Conservation (phyloP, 2,113 vertebrate genomes). For the Cryptoleucopteryx plumbea region DNA sequence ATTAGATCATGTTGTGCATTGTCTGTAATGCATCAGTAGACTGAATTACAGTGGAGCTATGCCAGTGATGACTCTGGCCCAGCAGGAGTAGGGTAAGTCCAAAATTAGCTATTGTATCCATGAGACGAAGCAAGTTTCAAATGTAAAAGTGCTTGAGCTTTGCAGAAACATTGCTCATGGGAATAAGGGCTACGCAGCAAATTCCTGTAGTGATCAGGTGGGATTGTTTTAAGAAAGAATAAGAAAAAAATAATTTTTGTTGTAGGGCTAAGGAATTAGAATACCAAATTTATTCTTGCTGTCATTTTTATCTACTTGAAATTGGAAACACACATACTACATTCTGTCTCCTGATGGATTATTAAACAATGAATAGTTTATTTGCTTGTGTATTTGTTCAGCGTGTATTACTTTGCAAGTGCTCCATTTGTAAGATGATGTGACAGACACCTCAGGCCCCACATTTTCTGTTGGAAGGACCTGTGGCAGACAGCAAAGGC, state of each 20-base stretch:
- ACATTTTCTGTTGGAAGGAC: background rate
- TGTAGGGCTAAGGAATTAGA: background rate
- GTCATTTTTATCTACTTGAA: background rate
- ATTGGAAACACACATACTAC: background rate
- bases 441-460: background rate
- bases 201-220: background rate
- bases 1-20: conserved; percentile 36
- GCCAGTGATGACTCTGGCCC: conserved; percentile 55
- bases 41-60: conserved; percentile 44
- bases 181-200: background rate
- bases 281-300: background rate
- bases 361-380: background rate
- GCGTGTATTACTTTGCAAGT: background rate
- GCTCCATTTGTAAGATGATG: background rate
- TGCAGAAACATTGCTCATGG: background rate
- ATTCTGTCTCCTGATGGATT: background rate
- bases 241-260: background rate
- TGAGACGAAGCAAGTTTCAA: background rate
- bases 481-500: background rate
- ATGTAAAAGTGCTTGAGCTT: background rate
- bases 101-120: conserved; percentile 60
- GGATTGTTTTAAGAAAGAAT: background rate
- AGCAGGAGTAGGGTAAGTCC: conserved; percentile 47
- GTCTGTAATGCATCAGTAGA: conserved; percentile 37
- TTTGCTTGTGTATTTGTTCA: background rate